Conservation (phyloP, 2,797 vertebrate genomes). For the Enteromius thamalakanensis region DNA sequence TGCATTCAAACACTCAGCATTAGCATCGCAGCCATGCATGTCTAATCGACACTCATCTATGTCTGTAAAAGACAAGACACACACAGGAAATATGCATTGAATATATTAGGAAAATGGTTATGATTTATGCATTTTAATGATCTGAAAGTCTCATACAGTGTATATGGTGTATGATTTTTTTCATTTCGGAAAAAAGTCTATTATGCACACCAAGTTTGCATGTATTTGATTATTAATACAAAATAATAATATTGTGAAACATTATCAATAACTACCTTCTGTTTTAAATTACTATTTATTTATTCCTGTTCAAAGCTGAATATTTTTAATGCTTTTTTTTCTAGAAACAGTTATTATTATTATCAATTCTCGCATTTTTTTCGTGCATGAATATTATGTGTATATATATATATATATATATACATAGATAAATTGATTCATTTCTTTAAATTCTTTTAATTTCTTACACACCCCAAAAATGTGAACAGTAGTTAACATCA, state of each 20-base stretch:
- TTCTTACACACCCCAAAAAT: no score
- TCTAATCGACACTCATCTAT: slow-evolving; percentile 79
- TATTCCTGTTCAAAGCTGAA: neutral
- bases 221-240: neutral
- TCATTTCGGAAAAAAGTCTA: neutral
- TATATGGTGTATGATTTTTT: neutral
- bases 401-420: no score
- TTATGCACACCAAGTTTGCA: neutral
- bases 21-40: slow-evolving; percentile 75
- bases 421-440: no score
- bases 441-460: no score
- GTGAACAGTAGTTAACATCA: neutral
- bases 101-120: neutral
- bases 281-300: neutral
- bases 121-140: neutral
- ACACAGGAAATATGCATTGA: neutral
- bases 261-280: neutral
- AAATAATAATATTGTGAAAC: neutral
- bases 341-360: neutral
- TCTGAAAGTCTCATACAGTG: neutral
- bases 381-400: neutral
- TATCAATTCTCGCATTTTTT: neutral
- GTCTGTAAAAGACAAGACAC: slow-evolving; percentile 69
- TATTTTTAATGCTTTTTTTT: neutral
- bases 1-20: slow-evolving; percentile 76